Evolutionary conservation across 1,140 invertebrate species (phyloP), one percentile per base, ranked within the genome.

Genomic region (Mesaphorura yosii): DNA sequence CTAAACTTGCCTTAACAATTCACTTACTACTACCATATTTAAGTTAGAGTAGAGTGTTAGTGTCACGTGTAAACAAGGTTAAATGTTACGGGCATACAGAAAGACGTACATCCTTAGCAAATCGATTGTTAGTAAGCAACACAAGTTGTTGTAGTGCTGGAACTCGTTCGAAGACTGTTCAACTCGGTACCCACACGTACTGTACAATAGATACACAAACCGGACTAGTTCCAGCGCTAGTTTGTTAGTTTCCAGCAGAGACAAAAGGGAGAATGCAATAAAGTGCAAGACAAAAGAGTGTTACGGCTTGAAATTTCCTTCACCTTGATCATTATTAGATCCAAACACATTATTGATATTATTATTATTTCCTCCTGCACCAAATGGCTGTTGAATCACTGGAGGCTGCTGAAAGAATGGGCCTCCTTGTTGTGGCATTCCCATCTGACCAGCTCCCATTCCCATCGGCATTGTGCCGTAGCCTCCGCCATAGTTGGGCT

Each of bases 271-370:
- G 7, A 17, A 19, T 10, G n/a, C 23, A 17, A 42, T 12, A 42
- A 42, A 12, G 7, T 19, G 40, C 6, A 17, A 42, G 23, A 27
- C 14, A 27, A 47, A 47, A 47, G n/a, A 6, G 19, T 47, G 31
- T 10, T n/a, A 34, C 10, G 19, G 41, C 25, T 14, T 40, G 41
- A 25, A 25, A 40, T 28, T 6, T 23, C 14, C 38, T n/a, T 27
- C 53, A 63, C 61, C 61, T 59, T 63, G 61, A 28, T 63, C 61
- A 48, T 57, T 59, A 51, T 59, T 59, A 37, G 57, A 53, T 45
- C 61, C 58, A 53, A 63, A 63, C 17, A 59, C 51, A 37, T 51
- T 51, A 42, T 62, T 59, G 29, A 53, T 55, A 40, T 61, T 56
- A 48, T 49, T 54, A 7, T 27, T 46, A 17, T 20, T 20, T 46